phyloP scores from a whole-genome alignment of 2,888 invertebrate genomes.

The Pilophorus perplexus region DNA sequence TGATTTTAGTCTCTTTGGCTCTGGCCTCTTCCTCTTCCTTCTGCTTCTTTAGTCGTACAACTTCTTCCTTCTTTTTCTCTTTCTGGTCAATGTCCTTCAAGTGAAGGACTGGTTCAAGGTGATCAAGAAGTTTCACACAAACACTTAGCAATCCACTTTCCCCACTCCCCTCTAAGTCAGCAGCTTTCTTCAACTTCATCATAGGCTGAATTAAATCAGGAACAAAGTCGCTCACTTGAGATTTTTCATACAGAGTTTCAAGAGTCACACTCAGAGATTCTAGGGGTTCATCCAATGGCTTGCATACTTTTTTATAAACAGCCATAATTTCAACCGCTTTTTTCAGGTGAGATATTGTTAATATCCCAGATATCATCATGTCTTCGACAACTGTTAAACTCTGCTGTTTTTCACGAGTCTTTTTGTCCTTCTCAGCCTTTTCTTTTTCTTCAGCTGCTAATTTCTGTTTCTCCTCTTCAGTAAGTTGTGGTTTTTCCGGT shows the following conservation, averaged over 20 bases:
- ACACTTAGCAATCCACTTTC: constrained; percentile 9
- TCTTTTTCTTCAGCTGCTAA: constrained; percentile 44
- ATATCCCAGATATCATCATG: constrained; percentile 27
- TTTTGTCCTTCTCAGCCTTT: constrained; percentile 25
- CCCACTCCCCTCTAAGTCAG: background rate
- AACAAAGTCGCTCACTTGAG: constrained; percentile 4
- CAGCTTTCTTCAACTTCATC: constrained; percentile 8
- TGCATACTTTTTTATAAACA: constrained; percentile 4
- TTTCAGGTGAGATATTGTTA: constrained; percentile 35
- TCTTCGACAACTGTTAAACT: constrained; percentile 44
- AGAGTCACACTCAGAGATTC: background rate
- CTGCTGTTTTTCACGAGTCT: constrained; percentile 41
- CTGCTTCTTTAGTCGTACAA: constrained; percentile 35
- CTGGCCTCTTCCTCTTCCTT: constrained; percentile 37
- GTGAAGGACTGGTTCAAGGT: constrained; percentile 10
- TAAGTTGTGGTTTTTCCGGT: constrained; percentile 16
- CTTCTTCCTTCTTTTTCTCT: constrained; percentile 37
- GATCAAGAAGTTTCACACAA: background rate
- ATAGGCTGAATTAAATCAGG: constrained; percentile 16
- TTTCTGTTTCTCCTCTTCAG: constrained; percentile 29
- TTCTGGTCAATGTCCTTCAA: constrained; percentile 41
- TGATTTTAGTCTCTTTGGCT: constrained; percentile 30
- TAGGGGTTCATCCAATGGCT: constrained; percentile 4
- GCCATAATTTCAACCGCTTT: constrained; percentile 34
- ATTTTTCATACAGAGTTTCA: constrained; percentile 17